Base-by-base conservation (phyloP, 2,797 vertebrate species). In the Salarias fasciatus region DNA sequence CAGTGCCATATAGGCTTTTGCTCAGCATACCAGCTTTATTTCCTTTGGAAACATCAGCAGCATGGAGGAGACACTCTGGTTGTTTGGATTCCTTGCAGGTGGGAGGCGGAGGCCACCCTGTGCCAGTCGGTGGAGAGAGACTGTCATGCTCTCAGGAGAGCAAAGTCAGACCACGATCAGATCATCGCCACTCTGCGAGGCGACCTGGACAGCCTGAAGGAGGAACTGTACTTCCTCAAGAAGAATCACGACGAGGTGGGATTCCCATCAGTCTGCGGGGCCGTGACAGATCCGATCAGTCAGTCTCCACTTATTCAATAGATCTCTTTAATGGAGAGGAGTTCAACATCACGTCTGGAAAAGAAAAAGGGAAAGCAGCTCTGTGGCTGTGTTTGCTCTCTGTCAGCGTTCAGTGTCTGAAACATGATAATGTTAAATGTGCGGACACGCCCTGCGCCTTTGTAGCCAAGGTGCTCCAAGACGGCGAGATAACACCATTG, bases 81-180 rank as follows among this genome's bases (percentile, higher is more conserved):
- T 55, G 37, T 11, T 31, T 33, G 1, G 42, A 9, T 52, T 29
- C 2, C 7, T 5, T 71, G 14, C 40, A 94, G 94, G 75, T 94
- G 91, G 91, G 92, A 92, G 67, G 86, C 90, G 0, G 94, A 94
- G 75, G 90, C 80, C 49, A 78, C 85, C 3, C 55, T 94, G 46
- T 92, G 91, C 62, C 93, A 94, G 80, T 94, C 93, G 0, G 92
- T 94, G 10, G 94, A 94, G 72, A 85, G 90, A 36, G 94, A 94
- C 79, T 93, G 93, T 49, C 89, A 91, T 63, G 89, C 92, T 57
- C 77, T 94, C 80, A 87, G 54, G 66, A 90, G 92, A 63, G 92
- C 89, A 1, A 94, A 94, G 89, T 88, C 92, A 0, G 91, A 93
- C 68, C 93, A 94, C 0, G 89, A 92, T 50, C 91, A 92, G 80